Conservation (phyloP, 2,113 vertebrate species). For the Varanus komodoensis region DNA sequence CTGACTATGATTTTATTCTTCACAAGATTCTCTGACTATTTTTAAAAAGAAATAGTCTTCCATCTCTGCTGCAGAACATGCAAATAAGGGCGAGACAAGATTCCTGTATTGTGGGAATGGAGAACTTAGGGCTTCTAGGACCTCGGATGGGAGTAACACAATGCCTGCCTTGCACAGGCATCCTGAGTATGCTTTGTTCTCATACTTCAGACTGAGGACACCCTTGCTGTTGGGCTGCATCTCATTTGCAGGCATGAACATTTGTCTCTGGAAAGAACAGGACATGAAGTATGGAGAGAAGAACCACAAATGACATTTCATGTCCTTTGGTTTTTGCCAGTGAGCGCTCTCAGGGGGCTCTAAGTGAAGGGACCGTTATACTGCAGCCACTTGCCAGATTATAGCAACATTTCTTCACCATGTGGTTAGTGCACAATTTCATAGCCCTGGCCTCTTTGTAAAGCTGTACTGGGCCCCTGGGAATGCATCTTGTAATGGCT, state of each 20-base stretch:
- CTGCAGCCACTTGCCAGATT: conserved; percentile 34
- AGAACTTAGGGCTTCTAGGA: background rate
- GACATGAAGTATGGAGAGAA: accelerated
- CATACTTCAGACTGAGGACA: conserved; percentile 24
- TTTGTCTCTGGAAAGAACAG: background rate
- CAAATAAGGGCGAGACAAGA: background rate
- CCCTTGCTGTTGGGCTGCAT: conserved; percentile 9
- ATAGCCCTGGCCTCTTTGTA: conserved; percentile 27
- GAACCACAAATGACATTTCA: background rate
- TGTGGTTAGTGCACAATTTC: background rate
- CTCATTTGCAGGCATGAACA: conserved; percentile 14
- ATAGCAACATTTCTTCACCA: conserved; percentile 19
- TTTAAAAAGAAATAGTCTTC: background rate
- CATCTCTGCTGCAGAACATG: background rate
- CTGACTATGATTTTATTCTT: background rate
- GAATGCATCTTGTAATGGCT: background rate
- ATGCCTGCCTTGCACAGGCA: background rate
- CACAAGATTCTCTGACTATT: background rate
- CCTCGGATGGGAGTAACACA: conserved; percentile 1
- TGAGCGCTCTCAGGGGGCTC: background rate
- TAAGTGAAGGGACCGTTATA: background rate
- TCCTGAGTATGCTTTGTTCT: background rate
- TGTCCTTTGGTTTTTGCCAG: conserved; percentile 21
- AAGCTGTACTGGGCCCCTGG: conserved; percentile 37
- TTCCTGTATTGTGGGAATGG: background rate